Evolutionary conservation across 2,888 invertebrate species (phyloP).

Genomic region (Nomada ferruginata): DNA sequence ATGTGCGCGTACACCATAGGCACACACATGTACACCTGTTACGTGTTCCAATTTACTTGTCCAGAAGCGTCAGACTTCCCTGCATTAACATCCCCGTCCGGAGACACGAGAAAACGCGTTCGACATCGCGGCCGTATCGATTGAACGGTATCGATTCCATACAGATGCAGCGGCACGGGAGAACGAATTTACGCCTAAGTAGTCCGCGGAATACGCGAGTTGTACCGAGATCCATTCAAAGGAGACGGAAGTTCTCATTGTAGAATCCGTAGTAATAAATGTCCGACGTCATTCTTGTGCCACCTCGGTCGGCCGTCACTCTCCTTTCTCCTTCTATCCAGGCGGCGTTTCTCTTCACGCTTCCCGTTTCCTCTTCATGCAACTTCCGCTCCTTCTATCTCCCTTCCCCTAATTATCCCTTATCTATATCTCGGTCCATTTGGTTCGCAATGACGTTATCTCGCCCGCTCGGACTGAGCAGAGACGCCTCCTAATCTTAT

Average conservation of each 20-base stretch:
- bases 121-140: slow-evolving; percentile 25
- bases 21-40: not conserved
- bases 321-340: slow-evolving; percentile 53
- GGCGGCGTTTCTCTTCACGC: slow-evolving; percentile 49
- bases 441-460: slow-evolving; percentile 83
- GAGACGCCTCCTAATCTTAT: slow-evolving; percentile 81
- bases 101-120: slow-evolving; percentile 32
- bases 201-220: slow-evolving; percentile 23
- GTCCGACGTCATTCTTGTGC: slow-evolving; percentile 77
- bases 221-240: slow-evolving; percentile 30
- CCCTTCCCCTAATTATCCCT: slow-evolving; percentile 83
- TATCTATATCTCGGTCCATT: slow-evolving; percentile 84
- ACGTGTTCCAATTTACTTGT: slow-evolving; percentile 27
- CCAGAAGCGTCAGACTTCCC: slow-evolving; percentile 34
- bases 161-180: slow-evolving; percentile 14
- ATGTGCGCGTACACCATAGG: not conserved
- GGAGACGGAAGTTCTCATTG: slow-evolving; percentile 64
- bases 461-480: slow-evolving; percentile 75
- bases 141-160: slow-evolving; percentile 34
- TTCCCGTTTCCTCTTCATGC: slow-evolving; percentile 63
- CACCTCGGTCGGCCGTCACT: slow-evolving; percentile 58
- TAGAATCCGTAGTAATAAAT: slow-evolving; percentile 81
- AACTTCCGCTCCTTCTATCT: slow-evolving; percentile 74
- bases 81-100: slow-evolving; percentile 33
- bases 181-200: slow-evolving; percentile 34